A percentile compares a stretch with the other conserved stretches of the same genome.
Conservation (phyloP, 1,140 invertebrate genomes). For the Orussus abietinus region DNA sequence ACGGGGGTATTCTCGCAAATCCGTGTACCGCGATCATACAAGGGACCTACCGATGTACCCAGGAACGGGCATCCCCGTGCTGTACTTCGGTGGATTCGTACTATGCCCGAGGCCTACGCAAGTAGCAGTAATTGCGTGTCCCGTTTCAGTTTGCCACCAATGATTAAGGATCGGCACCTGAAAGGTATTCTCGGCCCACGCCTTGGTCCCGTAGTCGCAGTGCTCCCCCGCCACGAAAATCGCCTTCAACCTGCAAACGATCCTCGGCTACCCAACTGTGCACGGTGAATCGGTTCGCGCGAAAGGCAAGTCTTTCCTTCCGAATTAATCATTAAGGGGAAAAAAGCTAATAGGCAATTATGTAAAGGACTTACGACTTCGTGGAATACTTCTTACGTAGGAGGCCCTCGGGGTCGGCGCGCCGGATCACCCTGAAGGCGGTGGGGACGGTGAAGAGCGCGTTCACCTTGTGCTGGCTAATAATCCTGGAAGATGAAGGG, state of each 20-base stretch:
- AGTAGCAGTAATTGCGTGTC: conserved; percentile 81
- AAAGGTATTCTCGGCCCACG: conserved; percentile 78
- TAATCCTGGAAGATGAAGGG: conserved; percentile 77
- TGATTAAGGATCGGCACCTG: conserved; percentile 85
- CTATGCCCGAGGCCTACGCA: conserved; percentile 73
- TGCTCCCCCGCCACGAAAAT: conserved; percentile 92
- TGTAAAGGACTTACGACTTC: conserved; percentile 57
- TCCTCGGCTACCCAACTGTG: too few relatives aligned
- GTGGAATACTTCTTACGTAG: conserved; percentile 66
- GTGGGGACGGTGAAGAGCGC: conserved; percentile 88
- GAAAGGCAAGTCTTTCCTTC: too few relatives aligned
- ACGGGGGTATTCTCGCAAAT: too few relatives aligned
- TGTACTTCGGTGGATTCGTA: conserved; percentile 63
- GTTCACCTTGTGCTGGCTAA: conserved; percentile 80
- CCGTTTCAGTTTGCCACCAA: conserved; percentile 97
- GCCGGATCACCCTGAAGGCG: conserved; percentile 77
- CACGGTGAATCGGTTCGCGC: not conserved
- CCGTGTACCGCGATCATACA: too few relatives aligned
- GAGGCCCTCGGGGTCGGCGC: conserved; percentile 67
- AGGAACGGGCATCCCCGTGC: conserved; percentile 71
- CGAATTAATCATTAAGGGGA: not conserved
- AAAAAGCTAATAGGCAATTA: not conserved
- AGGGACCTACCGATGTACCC: conserved; percentile 78
- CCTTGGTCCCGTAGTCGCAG: conserved; percentile 86
- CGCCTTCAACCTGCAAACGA: conserved; percentile 63